Evolutionary conservation across 2,888 invertebrate genomes (phyloP).

Genomic region (Timema podura): DNA sequence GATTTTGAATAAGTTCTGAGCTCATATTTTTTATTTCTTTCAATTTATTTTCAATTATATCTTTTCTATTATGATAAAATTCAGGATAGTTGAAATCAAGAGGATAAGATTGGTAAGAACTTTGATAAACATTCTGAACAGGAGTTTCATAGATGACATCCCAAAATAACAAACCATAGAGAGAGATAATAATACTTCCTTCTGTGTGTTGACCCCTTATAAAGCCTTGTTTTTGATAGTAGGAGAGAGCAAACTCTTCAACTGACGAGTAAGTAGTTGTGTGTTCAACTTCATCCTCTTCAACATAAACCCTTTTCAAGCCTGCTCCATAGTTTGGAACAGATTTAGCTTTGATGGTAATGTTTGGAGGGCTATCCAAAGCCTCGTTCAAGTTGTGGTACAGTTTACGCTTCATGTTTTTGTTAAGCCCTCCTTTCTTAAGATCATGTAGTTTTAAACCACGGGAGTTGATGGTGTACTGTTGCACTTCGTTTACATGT

Average conservation of each 20-base stretch:
- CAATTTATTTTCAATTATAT: slow-evolving; percentile 53
- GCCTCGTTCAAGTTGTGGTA: slow-evolving; percentile 36
- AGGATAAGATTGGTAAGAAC: slow-evolving; percentile 63
- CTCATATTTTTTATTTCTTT: slow-evolving; percentile 41
- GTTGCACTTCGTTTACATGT: slow-evolving; percentile 25
- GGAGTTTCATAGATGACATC: slow-evolving; percentile 62
- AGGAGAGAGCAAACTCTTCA: slow-evolving; percentile 52
- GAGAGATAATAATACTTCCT: slow-evolving; percentile 57
- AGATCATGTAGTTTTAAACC: slow-evolving; percentile 44
- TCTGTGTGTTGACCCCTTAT: slow-evolving; percentile 64
- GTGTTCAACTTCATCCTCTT: slow-evolving; percentile 38
- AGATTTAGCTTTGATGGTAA: slow-evolving; percentile 31
- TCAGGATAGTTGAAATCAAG: slow-evolving; percentile 62
- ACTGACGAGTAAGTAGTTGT: slow-evolving; percentile 49
- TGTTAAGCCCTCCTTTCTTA: slow-evolving; percentile 39
- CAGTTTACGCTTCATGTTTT: slow-evolving; percentile 38
- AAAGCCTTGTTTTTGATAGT: slow-evolving; percentile 51
- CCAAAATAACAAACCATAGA: slow-evolving; percentile 73
- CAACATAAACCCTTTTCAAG: slow-evolving; percentile 40
- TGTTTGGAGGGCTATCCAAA: slow-evolving; percentile 43
- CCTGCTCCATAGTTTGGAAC: slow-evolving; percentile 35
- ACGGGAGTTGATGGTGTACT: slow-evolving; percentile 44
- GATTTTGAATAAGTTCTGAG: slow-evolving; percentile 45
- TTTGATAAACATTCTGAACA: slow-evolving; percentile 62
- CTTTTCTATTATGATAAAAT: slow-evolving; percentile 64